Percentiles rank a stretch among this genome's conserved stretches.
These are phyloP conservation scores for Rhagophthalmus giganteus DNA, from an alignment of 2,888 invertebrate species.

Conservation along the genomic window DNA sequence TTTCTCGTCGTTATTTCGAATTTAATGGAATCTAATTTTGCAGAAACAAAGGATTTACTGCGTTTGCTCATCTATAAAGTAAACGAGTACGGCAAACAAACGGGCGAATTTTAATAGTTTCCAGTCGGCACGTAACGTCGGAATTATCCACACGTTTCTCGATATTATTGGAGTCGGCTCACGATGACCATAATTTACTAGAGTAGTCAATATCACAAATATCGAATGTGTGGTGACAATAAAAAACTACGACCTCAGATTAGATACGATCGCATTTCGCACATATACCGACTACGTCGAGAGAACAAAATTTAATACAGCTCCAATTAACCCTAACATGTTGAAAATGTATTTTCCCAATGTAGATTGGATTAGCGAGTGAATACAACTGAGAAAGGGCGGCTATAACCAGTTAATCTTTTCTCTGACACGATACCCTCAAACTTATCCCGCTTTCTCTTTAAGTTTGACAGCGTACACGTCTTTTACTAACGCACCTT, in stretches of 20 bases:
- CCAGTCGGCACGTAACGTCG: too few species aligned
- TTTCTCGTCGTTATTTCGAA: too few species aligned
- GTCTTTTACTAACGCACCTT: constrained; percentile 9
- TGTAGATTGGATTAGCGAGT: constrained; percentile 47
- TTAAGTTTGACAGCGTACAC: constrained; percentile 1
- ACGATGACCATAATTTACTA: constrained; percentile 11
- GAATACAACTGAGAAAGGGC: constrained; percentile 44
- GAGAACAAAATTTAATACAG: constrained; percentile 47
- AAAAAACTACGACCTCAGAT: constrained; percentile 24
- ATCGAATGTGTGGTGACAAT: constrained; percentile 16
- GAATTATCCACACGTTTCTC: constrained; percentile 16
- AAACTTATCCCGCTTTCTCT: constrained; percentile 16
- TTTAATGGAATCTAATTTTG: too few species aligned
- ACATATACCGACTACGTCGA: constrained; percentile 31
- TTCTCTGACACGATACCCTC: constrained; percentile 26
- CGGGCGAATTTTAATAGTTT: too few species aligned
- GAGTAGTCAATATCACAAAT: constrained; percentile 16
- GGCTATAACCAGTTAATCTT: constrained; percentile 45
- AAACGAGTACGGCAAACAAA: too few species aligned
- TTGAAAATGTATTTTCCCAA: constrained; percentile 41
- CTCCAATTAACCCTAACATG: constrained; percentile 47
- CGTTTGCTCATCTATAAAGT: too few species aligned
- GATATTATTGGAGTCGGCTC: constrained; percentile 12
- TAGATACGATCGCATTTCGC: constrained; percentile 18
- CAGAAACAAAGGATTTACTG: too few species aligned